Percentiles rank a stretch among this genome's conserved stretches.
These are phyloP conservation scores for Cettia cetti DNA, from an alignment of 2,113 vertebrate species.

Conservation along the genomic window DNA sequence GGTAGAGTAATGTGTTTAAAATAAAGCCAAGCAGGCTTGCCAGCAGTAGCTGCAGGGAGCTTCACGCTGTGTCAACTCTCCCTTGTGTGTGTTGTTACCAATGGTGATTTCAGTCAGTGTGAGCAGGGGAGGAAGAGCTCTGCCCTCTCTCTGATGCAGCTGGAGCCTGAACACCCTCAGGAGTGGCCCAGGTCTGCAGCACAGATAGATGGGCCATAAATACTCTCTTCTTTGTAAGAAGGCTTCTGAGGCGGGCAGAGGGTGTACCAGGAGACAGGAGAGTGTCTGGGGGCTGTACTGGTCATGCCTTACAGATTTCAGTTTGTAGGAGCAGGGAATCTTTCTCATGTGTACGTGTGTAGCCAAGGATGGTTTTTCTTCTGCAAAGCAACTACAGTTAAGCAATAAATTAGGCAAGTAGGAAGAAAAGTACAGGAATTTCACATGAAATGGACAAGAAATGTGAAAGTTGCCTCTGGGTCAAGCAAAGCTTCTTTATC, in stretches of 20 bases:
- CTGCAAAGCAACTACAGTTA: background rate
- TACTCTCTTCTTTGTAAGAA: background rate
- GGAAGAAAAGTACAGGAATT: background rate
- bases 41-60: background rate
- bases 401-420: background rate
- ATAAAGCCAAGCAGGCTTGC: background rate
- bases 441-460: background rate
- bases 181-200: background rate
- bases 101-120: background rate
- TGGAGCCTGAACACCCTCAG: background rate
- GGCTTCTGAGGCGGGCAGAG: background rate
- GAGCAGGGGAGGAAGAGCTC: background rate
- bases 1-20: conserved; percentile 66
- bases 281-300: rapidly evolving
- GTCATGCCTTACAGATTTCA: background rate
- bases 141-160: background rate
- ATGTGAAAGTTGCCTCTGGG: background rate
- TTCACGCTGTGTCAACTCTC: background rate
- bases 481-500: background rate
- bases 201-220: background rate
- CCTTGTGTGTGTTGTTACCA: background rate
- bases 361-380: background rate
- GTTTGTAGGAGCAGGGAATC: background rate
- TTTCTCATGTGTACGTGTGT: background rate
- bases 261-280: background rate